Evolutionary conservation across 2,797 vertebrate genomes (phyloP).

Genomic region (Hirundo rustica): DNA sequence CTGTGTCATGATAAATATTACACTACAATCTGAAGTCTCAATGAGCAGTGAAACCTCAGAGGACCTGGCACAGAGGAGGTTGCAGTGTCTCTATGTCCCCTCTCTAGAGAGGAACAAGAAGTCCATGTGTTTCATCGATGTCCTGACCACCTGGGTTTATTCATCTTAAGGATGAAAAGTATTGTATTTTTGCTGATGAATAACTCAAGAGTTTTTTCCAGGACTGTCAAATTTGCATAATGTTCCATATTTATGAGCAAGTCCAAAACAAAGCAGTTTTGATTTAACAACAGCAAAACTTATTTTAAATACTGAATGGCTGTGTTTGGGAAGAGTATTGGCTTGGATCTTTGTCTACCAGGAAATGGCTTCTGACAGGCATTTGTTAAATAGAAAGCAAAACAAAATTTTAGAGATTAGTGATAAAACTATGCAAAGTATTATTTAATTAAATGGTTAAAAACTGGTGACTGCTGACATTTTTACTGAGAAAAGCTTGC

Average conservation of each 20-base stretch:
- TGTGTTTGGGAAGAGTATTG: neutral
- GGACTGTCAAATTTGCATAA: neutral
- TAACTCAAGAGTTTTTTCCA: neutral
- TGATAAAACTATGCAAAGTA: neutral
- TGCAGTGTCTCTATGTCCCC: neutral
- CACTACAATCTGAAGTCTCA: constrained; percentile 1
- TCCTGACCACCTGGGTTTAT: neutral
- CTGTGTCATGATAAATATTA: constrained; percentile 43
- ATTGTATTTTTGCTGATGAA: neutral
- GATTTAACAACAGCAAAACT: neutral
- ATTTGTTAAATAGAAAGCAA: neutral
- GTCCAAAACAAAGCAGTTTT: neutral
- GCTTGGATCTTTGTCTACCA: neutral
- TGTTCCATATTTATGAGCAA: neutral
- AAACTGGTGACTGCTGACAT: neutral
- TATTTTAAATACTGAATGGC: neutral
- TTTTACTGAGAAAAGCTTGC: neutral
- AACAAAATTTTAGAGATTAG: neutral
- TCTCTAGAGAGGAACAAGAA: neutral
- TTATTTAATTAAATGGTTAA: neutral
- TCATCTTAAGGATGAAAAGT: neutral
- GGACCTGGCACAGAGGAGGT: neutral
- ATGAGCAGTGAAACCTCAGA: neutral
- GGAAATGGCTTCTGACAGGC: neutral
- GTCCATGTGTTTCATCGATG: neutral